Percentiles rank a stretch among this genome's conserved stretches.
phyloP scores from a whole-genome alignment of 2,888 invertebrate species.

The Cyrtodaria siliqua region DNA sequence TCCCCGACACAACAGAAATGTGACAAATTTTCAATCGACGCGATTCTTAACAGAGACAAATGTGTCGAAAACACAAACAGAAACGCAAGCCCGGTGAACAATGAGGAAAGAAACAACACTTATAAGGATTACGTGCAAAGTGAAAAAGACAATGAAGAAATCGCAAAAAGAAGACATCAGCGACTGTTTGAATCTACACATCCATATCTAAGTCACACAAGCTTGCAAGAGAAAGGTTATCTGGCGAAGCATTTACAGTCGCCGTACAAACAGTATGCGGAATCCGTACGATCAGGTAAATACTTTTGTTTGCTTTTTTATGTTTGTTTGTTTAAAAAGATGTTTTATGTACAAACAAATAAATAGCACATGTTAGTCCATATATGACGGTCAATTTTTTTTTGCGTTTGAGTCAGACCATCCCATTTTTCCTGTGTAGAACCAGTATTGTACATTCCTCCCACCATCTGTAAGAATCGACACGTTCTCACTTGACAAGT shows the following conservation, averaged over 20 bases:
- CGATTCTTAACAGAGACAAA: conserved; percentile 72
- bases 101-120: conserved; percentile 22
- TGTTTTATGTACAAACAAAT: no score
- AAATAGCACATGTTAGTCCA: no score
- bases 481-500: no score
- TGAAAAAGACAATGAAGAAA: conserved; percentile 57
- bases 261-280: conserved; percentile 48
- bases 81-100: conserved; percentile 17
- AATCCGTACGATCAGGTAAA: conserved; percentile 21
- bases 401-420: no score
- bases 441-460: no score
- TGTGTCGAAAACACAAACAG: conserved; percentile 32
- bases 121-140: conserved; percentile 31
- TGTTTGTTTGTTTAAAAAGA: no score
- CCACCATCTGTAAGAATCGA: no score
- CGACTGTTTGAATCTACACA: conserved; percentile 69
- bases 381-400: no score
- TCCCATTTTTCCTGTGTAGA: no score
- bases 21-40: conserved; percentile 78
- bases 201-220: conserved; percentile 65
- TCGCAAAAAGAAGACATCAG: conserved; percentile 65
- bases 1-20: conserved; percentile 49
- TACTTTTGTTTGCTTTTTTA: neutral
- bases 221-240: conserved; percentile 22
- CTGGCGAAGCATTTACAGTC: conserved; percentile 46